Conservation (phyloP, 1,140 invertebrate species). For the Drosophila rhopaloa region DNA sequence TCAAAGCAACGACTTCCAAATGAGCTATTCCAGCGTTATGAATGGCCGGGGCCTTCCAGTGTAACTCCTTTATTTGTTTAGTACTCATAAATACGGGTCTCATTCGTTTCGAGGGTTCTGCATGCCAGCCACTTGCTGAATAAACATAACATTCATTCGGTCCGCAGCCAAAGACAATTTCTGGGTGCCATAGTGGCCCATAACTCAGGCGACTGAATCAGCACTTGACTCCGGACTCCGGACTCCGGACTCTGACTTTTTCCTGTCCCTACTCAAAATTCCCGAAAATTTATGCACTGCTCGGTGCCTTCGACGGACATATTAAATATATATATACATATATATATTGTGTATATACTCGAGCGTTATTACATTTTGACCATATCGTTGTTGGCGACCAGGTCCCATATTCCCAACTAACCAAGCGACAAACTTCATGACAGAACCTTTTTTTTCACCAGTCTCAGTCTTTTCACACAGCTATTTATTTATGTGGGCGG, state of each 20-base stretch:
- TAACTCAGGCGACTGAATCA: conserved; percentile 49
- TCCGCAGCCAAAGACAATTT: conserved; percentile 23
- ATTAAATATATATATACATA: conserved; percentile 27
- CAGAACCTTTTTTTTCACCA: conserved; percentile 42
- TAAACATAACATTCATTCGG: conserved; percentile 32
- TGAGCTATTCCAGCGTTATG: conserved; percentile 32
- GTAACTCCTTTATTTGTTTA: conserved; percentile 50
- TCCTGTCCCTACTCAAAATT: conserved; percentile 46
- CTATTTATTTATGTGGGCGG: conserved; percentile 67
- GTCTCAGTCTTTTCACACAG: conserved; percentile 10
- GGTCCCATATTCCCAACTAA: conserved; percentile 33
- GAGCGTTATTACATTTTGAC: conserved; percentile 64
- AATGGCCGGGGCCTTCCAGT: conserved; percentile 24
- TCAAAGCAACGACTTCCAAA: conserved; percentile 34
- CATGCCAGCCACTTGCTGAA: conserved; percentile 21
- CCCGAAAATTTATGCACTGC: conserved; percentile 53
- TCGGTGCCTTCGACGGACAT: conserved; percentile 11
- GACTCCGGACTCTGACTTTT: conserved; percentile 12
- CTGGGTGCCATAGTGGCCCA: conserved; percentile 31
- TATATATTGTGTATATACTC: conserved; percentile 16
- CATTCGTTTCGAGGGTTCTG: conserved; percentile 28
- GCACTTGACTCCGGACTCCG: conserved; percentile 30
- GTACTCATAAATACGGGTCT: conserved; percentile 46
- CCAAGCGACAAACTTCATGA: conserved; percentile 72
- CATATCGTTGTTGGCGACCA: conserved; percentile 6